Evolutionary conservation across 2,113 vertebrate genomes (phyloP), one percentile per base, ranked within the genome.

Genomic region (Dendropsophus ebraccatus): DNA sequence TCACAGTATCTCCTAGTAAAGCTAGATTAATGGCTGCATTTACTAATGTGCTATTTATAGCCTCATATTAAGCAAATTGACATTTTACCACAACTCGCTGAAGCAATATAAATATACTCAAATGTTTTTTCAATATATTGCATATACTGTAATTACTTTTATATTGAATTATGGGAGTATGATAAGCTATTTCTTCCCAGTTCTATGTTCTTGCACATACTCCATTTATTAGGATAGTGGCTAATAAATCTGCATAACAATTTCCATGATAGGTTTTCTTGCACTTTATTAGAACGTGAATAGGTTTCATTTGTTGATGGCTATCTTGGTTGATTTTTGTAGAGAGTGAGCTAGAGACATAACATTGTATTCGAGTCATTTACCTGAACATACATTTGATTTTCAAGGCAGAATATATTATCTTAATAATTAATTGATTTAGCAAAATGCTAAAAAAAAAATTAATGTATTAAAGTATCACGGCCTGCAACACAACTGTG

Each of bases 1-100:
- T 79, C 76, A 79, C 52, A 79, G 21, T 35, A 23, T 35, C 17
- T 79, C 25, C n/a, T 30, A 50, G 73, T 76, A 79, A 58, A 79
- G 30, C 52, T 79, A 58, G 76, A 79, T 79, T 58, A 79, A 79
- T 56, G 30, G 76, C 76, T 41, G n/a, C 32, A 79, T 80, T 80
- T 60, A 41, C 54, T 41, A 80, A 80, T 45, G 12, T 9, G n/a
- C 17, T 41, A 80, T 80, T 35, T 80, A 37, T 41, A 60, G 56
- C 19, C 12, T 13, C 21, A 10, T 60, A 60, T 41, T 80, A 60
- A 80, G 11, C 14, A 80, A 41, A 80, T 45, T 80, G 21, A 19
- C 32, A 19, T 60, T 80, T 60, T 41, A 32, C 32, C 52, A 41
- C 19, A 79, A 79, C 30, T 80, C 35, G 60, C 30, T 25, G 35